Percentiles rank a stretch among this genome's conserved stretches.
phyloP scores from a whole-genome alignment of 2,797 vertebrate species.

The Alcedo atthis region DNA sequence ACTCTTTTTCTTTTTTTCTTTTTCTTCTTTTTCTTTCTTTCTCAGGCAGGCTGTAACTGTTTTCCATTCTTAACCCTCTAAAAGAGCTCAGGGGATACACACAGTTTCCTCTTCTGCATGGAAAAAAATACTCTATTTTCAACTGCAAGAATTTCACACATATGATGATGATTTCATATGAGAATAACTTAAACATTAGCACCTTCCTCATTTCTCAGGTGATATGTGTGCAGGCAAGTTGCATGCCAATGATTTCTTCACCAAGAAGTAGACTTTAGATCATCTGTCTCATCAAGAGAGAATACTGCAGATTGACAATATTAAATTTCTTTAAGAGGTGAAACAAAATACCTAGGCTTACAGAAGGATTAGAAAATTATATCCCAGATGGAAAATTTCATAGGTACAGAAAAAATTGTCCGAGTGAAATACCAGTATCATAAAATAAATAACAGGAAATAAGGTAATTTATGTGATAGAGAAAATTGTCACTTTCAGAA shows the following conservation, averaged over 20 bases:
- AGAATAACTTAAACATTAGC: constrained; percentile 48
- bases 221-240: neutral
- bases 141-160: constrained; percentile 13
- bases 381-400: constrained; percentile 75
- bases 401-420: constrained; percentile 57
- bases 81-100: neutral
- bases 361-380: constrained; percentile 72
- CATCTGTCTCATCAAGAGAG: constrained; percentile 22
- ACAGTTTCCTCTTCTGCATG: constrained; percentile 18
- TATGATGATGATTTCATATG: constrained; percentile 51
- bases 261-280: constrained; percentile 42
- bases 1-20: neutral
- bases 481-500: constrained; percentile 75
- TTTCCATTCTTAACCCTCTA: constrained; percentile 13
- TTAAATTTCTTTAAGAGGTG: constrained; percentile 40
- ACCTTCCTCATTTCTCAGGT: neutral
- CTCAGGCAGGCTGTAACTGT: neutral
- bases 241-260: constrained; percentile 31
- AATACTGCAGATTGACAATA: constrained; percentile 39
- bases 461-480: constrained; percentile 72
- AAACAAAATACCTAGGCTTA: constrained; percentile 62
- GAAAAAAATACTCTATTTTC: constrained; percentile 51
- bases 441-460: constrained; percentile 80
- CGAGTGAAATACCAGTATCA: constrained; percentile 71
- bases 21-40: neutral